Percentiles rank a stretch among this genome's conserved stretches.
These are phyloP conservation scores for Phytoseiulus persimilis DNA, from an alignment of 2,888 invertebrate genomes.

Conservation along the genomic window DNA sequence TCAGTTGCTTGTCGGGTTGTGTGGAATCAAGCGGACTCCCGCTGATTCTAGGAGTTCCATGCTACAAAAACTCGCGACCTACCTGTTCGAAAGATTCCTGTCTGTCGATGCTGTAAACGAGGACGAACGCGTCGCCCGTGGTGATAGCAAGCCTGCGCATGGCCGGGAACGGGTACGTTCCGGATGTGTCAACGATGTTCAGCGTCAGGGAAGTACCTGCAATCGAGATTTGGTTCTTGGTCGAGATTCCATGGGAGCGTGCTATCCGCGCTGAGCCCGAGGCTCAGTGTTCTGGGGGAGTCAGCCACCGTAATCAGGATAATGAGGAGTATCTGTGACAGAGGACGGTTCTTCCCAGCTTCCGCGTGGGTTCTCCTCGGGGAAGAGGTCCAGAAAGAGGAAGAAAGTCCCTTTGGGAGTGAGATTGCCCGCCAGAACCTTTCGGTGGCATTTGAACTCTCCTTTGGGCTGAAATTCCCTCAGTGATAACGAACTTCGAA, in stretches of 20 bases:
- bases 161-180: constrained; percentile 51
- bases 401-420: neutral
- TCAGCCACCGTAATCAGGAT: neutral
- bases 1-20: no score
- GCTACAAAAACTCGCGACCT: neutral
- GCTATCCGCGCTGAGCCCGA: no score
- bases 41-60: neutral
- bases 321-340: neutral
- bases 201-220: constrained; percentile 48
- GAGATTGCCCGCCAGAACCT: neutral
- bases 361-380: neutral
- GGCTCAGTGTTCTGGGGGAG: neutral
- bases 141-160: constrained; percentile 49
- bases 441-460: neutral
- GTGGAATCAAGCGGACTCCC: neutral
- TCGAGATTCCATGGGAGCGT: neutral
- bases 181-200: constrained; percentile 51
- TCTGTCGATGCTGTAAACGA: constrained; percentile 75
- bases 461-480: neutral
- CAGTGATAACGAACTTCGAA: neutral
- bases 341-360: neutral
- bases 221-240: constrained; percentile 41
- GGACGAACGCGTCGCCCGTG: constrained; percentile 63
- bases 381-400: neutral
- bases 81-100: constrained; percentile 76